These are phyloP conservation scores for Fregata magnificens DNA, from an alignment of 2,113 vertebrate species.

Conservation along the genomic window DNA sequence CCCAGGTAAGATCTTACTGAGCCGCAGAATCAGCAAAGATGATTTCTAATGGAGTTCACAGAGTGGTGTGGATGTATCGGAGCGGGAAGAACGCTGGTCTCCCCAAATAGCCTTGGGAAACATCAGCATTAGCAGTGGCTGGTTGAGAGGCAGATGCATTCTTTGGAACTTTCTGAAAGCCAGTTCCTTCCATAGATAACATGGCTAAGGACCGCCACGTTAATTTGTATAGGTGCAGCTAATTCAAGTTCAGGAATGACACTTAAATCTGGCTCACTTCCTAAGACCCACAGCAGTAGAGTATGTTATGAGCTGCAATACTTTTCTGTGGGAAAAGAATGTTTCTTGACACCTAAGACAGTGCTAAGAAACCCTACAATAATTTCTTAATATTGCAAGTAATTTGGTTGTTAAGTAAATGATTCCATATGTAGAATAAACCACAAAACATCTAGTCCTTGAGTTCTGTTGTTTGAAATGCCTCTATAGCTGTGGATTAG, in stretches of 20 bases:
- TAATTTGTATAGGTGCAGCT: not conserved
- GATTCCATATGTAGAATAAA: not conserved
- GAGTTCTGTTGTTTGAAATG: not conserved
- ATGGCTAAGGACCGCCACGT: not conserved
- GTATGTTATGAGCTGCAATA: not conserved
- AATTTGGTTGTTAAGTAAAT: not conserved
- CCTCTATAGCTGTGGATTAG: not conserved
- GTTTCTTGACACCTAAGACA: not conserved
- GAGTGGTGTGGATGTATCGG: not conserved
- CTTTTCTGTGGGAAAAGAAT: not conserved
- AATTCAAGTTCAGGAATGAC: not conserved
- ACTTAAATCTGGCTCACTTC: not conserved
- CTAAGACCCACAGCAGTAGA: not conserved
- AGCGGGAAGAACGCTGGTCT: not conserved
- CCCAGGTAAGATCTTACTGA: not conserved
- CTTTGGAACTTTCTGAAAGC: not conserved
- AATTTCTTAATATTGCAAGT: not conserved
- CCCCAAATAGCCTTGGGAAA: not conserved
- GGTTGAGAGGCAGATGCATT: not conserved
- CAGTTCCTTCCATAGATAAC: not conserved
- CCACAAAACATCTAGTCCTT: not conserved
- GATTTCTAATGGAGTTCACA: not conserved
- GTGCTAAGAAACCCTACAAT: not conserved
- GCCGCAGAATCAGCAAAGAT: not conserved
- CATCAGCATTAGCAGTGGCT: not conserved